Base-by-base conservation (phyloP, 2,797 vertebrate genomes). In the Prunella strophiata region DNA sequence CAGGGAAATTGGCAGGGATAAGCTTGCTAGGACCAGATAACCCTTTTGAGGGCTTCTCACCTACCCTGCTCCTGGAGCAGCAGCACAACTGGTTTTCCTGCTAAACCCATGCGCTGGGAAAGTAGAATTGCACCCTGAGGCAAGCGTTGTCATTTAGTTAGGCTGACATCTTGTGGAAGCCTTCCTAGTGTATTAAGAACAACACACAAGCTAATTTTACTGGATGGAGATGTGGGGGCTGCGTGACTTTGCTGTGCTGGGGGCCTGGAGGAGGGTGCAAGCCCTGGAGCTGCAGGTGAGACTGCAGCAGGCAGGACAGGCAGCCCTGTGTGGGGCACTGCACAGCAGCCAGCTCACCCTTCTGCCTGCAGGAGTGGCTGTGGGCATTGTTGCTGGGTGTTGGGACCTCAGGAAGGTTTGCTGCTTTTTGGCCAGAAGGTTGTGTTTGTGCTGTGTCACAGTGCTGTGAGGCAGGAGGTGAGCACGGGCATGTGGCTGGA, bases 131-230 rank as follows among this genome's bases (percentile, higher is more conserved):
- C 72, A 89, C 91, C 92, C 89, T 17, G 38, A 94, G 94, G 93
- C 81, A 16, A 70, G 40, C 2, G 1, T 74, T 95, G 96, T 89
- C 93, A 93, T 95, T 94, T 97, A 91, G 95, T 85, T 95, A 96
- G 95, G 96, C 96, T 96, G 96, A 96, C 96, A 95, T 96, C 96
- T 96, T 94, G 95, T 96, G 96, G 96, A 96, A 95, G 84, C 93
- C 94, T 94, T 96, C 91, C 90, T 91, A 76, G 88, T 58, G 38
- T 36, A 94, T 95, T 87, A 91, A 85, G 84, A 95, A 23, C 50
- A 82, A 36, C 59, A 67, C 47, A 67, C n/a, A 43, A 82, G 71
- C 48, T 96, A 8, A 96, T 95, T 89, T 85, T 47, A 9, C 61
- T 77, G 45, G 80, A 83, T 79, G 67, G 36, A 3, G 34, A 32